Base-by-base conservation (phyloP, 2,888 invertebrate species). In the Amiota minor region DNA sequence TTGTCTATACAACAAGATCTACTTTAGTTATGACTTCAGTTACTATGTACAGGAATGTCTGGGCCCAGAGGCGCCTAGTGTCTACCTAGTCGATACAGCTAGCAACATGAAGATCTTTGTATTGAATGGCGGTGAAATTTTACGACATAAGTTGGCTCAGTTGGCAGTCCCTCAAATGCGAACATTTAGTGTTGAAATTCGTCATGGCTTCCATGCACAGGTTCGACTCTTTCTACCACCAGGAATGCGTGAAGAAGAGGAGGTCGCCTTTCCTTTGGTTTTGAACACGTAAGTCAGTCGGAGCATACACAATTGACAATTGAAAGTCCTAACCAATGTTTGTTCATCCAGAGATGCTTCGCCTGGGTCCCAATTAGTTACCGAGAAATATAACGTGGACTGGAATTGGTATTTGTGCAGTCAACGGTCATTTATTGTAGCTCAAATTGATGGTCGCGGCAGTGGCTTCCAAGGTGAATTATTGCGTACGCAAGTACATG, bases 371-470 rank as follows among this genome's bases (percentile, higher is more conserved):
- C 97, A 97, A 89, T 90, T 94, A 80, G 97, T 97, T 11, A 95
- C 95, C 4, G 94, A 96, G 83, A 92, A 93, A 77, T 97, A 95
- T 92, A 91, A 92, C 55, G 91, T 96, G 0, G 94, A 94, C 74
- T 97, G 96, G 95, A 93, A 95, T 70, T 95, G 96, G 91, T 97
- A 96, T 89, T 90, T 98, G 71, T 93, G 95, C 3, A 94, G 95
- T 70, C 93, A 94, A 16, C 92, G 95, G 78, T 95, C 95, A 88
- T 95, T 96, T 86, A 94, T 97, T 77, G 95, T 96, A 47, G 97
- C 96, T 0, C 93, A 95, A 88, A 95, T 97, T 71, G 98, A 98
- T 90, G 97, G 95, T 0, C 91, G 97, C 50, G 98, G 98, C 9
- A 94, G 96, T 1, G 96, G 95, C 0, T 95, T 92, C 79, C 93